Base-by-base conservation (phyloP, 2,113 vertebrate genomes). In the Suncus etruscus region DNA sequence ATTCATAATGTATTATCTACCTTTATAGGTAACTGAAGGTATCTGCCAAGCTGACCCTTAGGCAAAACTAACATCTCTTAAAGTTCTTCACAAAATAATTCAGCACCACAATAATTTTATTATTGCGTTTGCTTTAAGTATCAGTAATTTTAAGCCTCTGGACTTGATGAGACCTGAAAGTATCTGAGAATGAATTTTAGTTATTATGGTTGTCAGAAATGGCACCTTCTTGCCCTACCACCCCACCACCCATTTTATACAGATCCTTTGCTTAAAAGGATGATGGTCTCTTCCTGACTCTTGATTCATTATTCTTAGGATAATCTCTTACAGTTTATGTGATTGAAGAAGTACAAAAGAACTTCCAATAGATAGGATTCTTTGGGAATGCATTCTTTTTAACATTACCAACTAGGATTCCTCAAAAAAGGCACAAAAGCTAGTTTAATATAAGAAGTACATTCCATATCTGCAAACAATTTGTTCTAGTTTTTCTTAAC, bases 301-400 rank as follows among this genome's bases (percentile, higher is more conserved):
- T 6, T 24, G 22, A 48, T 86, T 87, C 51, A n/a, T n/a, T 39
- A 31, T 4, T 83, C 83, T 87, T 93, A 48, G 87, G 85, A 29
- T 79, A 82, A 68, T 31, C 82, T 75, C 68, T 88, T 83, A 61
- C 4, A 25, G 48, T 15, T 73, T 79, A 58, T 11, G 74, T 81
- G 80, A 31, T 39, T n/a, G 27, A 78, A 87, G 20, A 39, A 4
- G 48, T 79, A 58, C 18, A 69, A 51, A 58, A 86, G 70, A 89
- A 86, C 45, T 66, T 77, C 39, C n/a, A 93, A 25, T 22, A 29
- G 22, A 58, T 66, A 61, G 58, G 58, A 61, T 20, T 61, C 58
- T 61, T 61, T 22, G 58, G 58, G 58, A 27, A 66, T 27, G 65
- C 65, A 10, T 66, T 29, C 65, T 66, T 14, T 0, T 27, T 83